A percentile compares a stretch with the other conserved stretches of the same genome.
phyloP scores from a whole-genome alignment of 1,140 invertebrate genomes.

The Neelides sp. region DNA sequence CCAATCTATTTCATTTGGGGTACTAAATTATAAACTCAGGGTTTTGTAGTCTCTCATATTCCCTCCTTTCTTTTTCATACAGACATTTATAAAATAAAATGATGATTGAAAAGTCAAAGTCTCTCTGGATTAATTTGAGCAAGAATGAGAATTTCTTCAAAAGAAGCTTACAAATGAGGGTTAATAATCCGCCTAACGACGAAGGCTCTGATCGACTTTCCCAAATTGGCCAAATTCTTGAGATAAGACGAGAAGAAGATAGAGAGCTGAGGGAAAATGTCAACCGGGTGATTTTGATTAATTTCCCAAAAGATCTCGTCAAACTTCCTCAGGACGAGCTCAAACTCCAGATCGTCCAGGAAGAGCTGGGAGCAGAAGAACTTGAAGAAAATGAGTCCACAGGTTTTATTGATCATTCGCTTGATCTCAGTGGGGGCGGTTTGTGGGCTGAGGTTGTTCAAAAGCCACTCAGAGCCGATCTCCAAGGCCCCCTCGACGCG shows the following conservation, averaged over 20 bases:
- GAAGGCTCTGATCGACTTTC: slow-evolving; percentile 21
- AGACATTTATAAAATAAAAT: too few relatives aligned
- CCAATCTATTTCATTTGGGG: too few relatives aligned
- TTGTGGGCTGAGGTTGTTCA: neutral
- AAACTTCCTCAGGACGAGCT: slow-evolving; percentile 54
- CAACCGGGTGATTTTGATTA: slow-evolving; percentile 29
- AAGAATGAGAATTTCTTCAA: neutral
- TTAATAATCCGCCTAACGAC: slow-evolving; percentile 25
- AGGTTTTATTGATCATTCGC: slow-evolving; percentile 50
- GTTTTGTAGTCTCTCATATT: too few relatives aligned
- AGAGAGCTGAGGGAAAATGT: slow-evolving; percentile 24
- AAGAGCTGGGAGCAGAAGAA: slow-evolving; percentile 73
- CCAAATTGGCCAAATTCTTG: slow-evolving; percentile 20
- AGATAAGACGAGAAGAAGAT: slow-evolving; percentile 21
- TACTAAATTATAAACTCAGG: too few relatives aligned
- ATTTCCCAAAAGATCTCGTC: slow-evolving; percentile 75
- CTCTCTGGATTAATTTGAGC: neutral
- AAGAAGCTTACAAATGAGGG: slow-evolving; percentile 22
- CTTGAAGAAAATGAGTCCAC: slow-evolving; percentile 71
- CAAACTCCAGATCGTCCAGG: slow-evolving; percentile 48
- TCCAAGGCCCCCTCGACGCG: slow-evolving; percentile 14
- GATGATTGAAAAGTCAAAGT: too few relatives aligned
- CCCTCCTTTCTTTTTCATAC: too few relatives aligned
- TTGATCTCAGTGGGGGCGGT: slow-evolving; percentile 40
- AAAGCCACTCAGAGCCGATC: neutral